A percentile compares a stretch with the other conserved stretches of the same genome.
Conservation (phyloP, 2,797 vertebrate species). For the Chrysocyon brachyurus region DNA sequence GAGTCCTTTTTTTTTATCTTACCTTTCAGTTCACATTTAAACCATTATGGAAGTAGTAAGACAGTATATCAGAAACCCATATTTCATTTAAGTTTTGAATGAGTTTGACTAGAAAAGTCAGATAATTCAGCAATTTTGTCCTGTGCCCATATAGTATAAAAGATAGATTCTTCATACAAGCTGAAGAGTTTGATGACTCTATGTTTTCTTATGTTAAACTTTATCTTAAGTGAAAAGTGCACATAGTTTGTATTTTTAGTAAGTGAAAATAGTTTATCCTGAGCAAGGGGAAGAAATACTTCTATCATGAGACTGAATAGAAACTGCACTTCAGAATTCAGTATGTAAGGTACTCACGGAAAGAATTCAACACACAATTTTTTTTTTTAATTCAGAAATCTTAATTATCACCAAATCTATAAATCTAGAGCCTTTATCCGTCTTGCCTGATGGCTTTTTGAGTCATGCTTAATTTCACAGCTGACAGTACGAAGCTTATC, state of each 20-base stretch:
- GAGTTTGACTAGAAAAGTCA: constrained; percentile 36
- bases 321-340: constrained; percentile 5
- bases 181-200: background rate
- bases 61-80: background rate
- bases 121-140: constrained; percentile 46
- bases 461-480: constrained; percentile 70
- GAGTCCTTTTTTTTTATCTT: constrained; percentile 54
- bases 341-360: background rate
- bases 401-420: constrained; percentile 70
- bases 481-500: constrained; percentile 45
- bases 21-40: constrained; percentile 39
- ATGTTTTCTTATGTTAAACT: constrained; percentile 22
- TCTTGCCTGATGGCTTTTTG: constrained; percentile 60
- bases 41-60: background rate
- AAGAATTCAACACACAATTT: background rate
- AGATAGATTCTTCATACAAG: background rate
- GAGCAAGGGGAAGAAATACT: background rate
- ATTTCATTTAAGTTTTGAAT: constrained; percentile 49
- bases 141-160: background rate
- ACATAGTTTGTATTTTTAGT: background rate
- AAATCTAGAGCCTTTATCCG: constrained; percentile 44
- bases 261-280: constrained; percentile 2
- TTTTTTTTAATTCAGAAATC: constrained; percentile 65
- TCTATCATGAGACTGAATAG: background rate
- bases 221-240: background rate